Conservation (phyloP, 2,888 invertebrate genomes). For the Autographa pulchrina region DNA sequence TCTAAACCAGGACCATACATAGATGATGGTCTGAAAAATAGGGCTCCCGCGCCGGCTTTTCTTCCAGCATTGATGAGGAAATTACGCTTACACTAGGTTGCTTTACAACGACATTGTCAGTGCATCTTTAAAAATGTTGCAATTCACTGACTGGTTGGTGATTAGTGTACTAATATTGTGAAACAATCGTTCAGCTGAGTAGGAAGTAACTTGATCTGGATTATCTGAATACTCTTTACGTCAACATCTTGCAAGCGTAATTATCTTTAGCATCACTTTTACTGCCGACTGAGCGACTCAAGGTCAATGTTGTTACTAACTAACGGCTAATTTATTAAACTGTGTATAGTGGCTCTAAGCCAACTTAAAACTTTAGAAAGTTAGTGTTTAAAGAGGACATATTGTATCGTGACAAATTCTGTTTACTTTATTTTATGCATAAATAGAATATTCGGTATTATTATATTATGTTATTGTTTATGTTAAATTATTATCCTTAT, state of each 20-base stretch:
- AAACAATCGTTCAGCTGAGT: not conserved
- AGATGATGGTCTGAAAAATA: conserved; percentile 78
- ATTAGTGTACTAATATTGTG: not conserved
- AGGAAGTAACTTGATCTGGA: conserved; percentile 6
- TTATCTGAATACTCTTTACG: conserved; percentile 5
- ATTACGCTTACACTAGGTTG: conserved; percentile 75
- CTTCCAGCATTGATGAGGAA: conserved; percentile 81
- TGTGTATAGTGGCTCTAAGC: conserved; percentile 4
- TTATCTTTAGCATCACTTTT: conserved; percentile 11
- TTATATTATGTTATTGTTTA: conserved; percentile 22
- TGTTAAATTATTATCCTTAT: conserved; percentile 24
- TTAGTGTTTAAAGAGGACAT: not conserved
- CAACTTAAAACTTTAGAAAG: conserved; percentile 1
- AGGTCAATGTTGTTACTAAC: conserved; percentile 25
- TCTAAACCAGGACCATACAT: conserved; percentile 85
- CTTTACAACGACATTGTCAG: not conserved
- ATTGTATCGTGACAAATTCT: conserved; percentile 17
- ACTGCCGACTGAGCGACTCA: conserved; percentile 16
- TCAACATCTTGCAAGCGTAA: conserved; percentile 15
- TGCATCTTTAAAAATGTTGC: not conserved
- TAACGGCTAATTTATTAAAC: conserved; percentile 6
- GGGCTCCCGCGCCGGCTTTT: conserved; percentile 79
- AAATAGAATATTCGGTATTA: conserved; percentile 19
- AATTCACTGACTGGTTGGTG: not conserved
- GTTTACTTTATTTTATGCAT: conserved; percentile 15